These are phyloP conservation scores for Hecatera dysodea DNA, from an alignment of 2,888 invertebrate genomes.

Conservation along the genomic window DNA sequence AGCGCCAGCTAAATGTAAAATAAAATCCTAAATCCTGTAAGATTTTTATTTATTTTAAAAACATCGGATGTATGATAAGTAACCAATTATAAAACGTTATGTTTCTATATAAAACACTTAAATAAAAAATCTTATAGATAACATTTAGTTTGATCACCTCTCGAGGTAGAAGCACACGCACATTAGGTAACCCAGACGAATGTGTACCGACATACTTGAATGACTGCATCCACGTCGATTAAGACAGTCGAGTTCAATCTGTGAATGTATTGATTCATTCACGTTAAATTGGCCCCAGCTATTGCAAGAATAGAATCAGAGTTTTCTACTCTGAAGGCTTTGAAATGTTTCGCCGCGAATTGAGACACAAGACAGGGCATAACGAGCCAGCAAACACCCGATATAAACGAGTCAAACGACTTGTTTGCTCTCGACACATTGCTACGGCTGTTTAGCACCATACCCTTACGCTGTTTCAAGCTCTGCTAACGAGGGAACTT, in stretches of 20 bases:
- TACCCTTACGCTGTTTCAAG: constrained; percentile 45
- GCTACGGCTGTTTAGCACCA: constrained; percentile 63
- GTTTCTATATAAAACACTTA: neutral
- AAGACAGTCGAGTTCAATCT: constrained; percentile 56
- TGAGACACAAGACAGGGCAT: constrained; percentile 67
- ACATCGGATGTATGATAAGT: neutral
- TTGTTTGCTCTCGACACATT: constrained; percentile 75
- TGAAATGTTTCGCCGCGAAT: constrained; percentile 67
- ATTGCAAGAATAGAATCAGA: constrained; percentile 66
- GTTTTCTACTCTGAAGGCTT: constrained; percentile 57
- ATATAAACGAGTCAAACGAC: constrained; percentile 76
- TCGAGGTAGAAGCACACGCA: constrained; percentile 12
- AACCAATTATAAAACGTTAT: constrained; percentile 7
- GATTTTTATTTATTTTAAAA: neutral
- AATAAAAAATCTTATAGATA: constrained; percentile 4
- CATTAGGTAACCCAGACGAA: constrained; percentile 34
- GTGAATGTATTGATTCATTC: constrained; percentile 66
- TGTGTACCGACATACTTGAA: constrained; percentile 53
- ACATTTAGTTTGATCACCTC: constrained; percentile 19
- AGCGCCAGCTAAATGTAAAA: neutral
- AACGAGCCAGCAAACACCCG: constrained; percentile 78
- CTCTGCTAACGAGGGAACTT: constrained; percentile 67
- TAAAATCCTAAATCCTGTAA: neutral
- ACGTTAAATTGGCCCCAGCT: constrained; percentile 54
- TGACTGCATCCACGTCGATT: constrained; percentile 55